Evolutionary conservation across 2,888 invertebrate species (phyloP), one percentile per base, ranked within the genome.

Genomic region (Eupithecia pulchellata): DNA sequence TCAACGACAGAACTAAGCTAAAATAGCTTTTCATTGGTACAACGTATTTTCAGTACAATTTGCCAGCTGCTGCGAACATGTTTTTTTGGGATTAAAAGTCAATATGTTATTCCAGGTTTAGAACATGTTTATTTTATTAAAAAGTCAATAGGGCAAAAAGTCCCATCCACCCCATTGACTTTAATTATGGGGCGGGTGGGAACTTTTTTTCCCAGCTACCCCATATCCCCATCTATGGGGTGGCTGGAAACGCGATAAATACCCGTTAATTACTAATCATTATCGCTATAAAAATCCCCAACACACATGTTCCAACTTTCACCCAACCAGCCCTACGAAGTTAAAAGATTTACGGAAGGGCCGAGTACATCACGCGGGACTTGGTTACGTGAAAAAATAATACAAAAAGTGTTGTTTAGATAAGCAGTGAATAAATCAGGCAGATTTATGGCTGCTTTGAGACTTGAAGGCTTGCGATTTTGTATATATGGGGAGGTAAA

Each of bases 371-470:
- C 68, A 71, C 71, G 61, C 65, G 69, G 72, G 72, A 72, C 64
- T 76, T 68, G 63, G 70, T 67, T 66, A 77, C 69, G 77, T 72
- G 71, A 72, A 74, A 77, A 75, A 72, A 76, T 75, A 70, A 71
- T 75, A 68, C 62, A 72, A 75, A 71, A 71, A 68, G 71, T 69
- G 72, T 71, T 73, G 73, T 72, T 75, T 72, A 73, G 70, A 75
- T 74, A 76, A 72, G 69, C 71, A 71, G 72, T 77, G 70, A 73
- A 77, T 76, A 76, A 74, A 76, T 77, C 74, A 75, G 57, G 27
- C 14, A 73, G 73, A 77, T 76, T 77, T 76, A 77, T 67, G 32
- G 47, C 60, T 36, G 34, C 61, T 14, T 65, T 17, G 52, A 61
- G 25, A 63, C 14, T 42, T 39, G 29, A 2, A 29, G 60, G 61